These are phyloP conservation scores for Oligia fasciuncula DNA, from an alignment of 2,888 invertebrate species.

Conservation along the genomic window DNA sequence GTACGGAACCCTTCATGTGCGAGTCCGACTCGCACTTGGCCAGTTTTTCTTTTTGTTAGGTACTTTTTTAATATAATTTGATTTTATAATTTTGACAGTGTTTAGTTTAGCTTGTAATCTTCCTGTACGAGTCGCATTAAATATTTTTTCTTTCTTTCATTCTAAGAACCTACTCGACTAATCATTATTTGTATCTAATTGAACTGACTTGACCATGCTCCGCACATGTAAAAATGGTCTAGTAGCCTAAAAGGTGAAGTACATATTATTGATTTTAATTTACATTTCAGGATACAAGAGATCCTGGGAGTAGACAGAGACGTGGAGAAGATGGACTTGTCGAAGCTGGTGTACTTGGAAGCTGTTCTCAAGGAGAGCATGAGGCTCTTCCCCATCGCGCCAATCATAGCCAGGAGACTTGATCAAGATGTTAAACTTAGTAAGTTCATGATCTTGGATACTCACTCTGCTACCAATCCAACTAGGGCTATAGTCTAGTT, in stretches of 20 bases:
- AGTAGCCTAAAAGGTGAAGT: neutral
- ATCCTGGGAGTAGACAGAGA: conserved; percentile 77
- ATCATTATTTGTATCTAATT: neutral
- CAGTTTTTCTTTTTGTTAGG: no score
- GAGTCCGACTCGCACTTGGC: no score
- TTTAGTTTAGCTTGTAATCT: no score
- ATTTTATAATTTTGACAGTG: no score
- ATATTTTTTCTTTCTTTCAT: no score
- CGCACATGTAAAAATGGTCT: no score
- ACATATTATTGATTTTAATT: neutral
- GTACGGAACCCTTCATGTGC: no score
- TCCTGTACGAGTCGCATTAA: no score
- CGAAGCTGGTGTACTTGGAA: conserved; percentile 77
- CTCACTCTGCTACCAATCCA: neutral
- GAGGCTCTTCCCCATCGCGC: conserved; percentile 78
- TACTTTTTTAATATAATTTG: no score
- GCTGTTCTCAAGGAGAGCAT: conserved; percentile 82
- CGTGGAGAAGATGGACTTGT: conserved; percentile 77
- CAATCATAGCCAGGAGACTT: conserved; percentile 74
- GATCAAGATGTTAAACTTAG: conserved; percentile 79
- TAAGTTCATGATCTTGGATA: conserved; percentile 63
- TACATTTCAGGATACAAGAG: conserved; percentile 69
- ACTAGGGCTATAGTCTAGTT: neutral
- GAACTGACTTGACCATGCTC: neutral
- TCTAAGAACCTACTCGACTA: conserved; percentile 36